A percentile compares a stretch with the other conserved stretches of the same genome.
These are phyloP conservation scores for Lutraria lutraria DNA, from an alignment of 2,888 invertebrate genomes.

Conservation along the genomic window DNA sequence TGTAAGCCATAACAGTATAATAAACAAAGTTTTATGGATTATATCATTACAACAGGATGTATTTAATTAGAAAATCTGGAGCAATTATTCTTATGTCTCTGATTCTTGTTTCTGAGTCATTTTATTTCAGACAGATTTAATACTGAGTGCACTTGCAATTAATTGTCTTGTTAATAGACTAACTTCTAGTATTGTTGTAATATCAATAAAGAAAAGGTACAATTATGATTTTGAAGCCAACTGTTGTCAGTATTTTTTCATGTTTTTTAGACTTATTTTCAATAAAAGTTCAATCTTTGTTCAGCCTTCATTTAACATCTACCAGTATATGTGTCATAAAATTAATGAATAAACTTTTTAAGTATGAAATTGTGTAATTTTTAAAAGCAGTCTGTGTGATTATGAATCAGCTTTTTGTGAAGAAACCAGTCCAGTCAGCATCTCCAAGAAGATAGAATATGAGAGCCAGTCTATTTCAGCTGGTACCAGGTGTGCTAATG, in stretches of 20 bases:
- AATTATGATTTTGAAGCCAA: no score
- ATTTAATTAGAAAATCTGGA: background rate
- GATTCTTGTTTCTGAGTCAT: background rate
- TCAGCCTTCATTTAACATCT: no score
- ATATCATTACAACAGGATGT: slow-evolving; percentile 13
- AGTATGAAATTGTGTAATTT: no score
- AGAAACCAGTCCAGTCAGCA: background rate
- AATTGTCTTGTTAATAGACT: background rate
- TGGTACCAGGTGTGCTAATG: slow-evolving; percentile 9
- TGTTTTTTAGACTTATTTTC: no score
- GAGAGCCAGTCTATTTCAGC: slow-evolving; percentile 7
- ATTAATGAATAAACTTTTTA: no score
- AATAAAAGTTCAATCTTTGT: no score
- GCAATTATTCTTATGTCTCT: slow-evolving; percentile 7
- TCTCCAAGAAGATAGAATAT: background rate
- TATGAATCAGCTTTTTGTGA: background rate
- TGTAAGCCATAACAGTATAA: slow-evolving; percentile 1
- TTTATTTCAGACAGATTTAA: background rate
- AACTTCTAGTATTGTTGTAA: no score
- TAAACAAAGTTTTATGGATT: slow-evolving; percentile 13
- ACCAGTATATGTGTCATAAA: no score
- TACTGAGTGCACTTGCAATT: background rate
- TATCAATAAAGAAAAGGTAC: no score
- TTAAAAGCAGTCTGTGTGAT: no score
- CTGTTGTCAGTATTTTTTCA: no score